phyloP scores from a whole-genome alignment of 2,888 invertebrate species.

The Pandemis corylana region DNA sequence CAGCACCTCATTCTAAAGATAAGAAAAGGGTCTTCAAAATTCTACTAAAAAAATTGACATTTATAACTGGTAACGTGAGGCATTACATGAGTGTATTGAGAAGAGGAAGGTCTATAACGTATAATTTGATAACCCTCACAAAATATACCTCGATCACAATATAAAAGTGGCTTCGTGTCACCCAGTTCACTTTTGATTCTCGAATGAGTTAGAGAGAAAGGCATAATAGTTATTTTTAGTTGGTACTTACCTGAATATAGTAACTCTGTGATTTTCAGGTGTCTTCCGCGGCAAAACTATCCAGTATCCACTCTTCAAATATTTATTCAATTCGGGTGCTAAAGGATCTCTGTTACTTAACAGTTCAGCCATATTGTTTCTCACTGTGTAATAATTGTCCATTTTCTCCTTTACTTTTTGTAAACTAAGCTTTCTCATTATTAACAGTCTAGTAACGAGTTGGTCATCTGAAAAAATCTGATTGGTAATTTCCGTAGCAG shows the following conservation, averaged over 20 bases:
- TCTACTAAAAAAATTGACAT: too few species aligned
- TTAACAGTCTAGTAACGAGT: conserved; percentile 22
- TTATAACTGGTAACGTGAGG: too few species aligned
- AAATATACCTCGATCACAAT: too few species aligned
- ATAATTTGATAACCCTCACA: too few species aligned
- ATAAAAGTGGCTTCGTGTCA: too few species aligned
- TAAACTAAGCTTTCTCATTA: conserved; percentile 28
- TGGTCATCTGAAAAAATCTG: conserved; percentile 18
- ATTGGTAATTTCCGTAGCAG: too few species aligned
- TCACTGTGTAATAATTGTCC: conserved; percentile 23
- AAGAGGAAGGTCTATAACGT: too few species aligned
- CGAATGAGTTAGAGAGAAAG: conserved; percentile 30
- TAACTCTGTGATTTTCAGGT: conserved; percentile 46
- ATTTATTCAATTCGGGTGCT: conserved; percentile 36
- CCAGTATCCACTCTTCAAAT: conserved; percentile 44
- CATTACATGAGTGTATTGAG: too few species aligned
- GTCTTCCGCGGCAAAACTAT: conserved; percentile 45
- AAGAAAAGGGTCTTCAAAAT: neutral
- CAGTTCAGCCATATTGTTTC: conserved; percentile 20
- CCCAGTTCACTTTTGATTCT: neutral
- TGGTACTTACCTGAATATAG: conserved; percentile 46
- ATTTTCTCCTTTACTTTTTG: conserved; percentile 33
- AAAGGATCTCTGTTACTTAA: conserved; percentile 30
- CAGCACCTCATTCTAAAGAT: conserved; percentile 13
- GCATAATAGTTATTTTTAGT: conserved; percentile 28